phyloP scores from a whole-genome alignment of 2,113 vertebrate species.

The Chunga burmeisteri region DNA sequence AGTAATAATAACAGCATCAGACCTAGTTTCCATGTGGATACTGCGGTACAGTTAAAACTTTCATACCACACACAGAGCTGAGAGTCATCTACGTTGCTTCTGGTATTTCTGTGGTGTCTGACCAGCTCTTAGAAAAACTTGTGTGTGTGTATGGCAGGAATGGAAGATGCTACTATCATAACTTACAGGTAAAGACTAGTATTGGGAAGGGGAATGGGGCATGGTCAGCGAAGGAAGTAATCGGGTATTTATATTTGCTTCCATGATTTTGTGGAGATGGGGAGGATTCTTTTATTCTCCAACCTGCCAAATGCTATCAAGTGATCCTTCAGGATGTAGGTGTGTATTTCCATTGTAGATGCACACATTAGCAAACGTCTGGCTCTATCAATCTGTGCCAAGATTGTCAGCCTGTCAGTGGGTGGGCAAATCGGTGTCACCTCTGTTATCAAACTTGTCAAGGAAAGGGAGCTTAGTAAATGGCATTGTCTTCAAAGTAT shows the following conservation, averaged over 20 bases:
- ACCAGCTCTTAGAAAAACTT: background rate
- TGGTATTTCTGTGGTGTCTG: background rate
- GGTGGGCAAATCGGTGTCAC: background rate
- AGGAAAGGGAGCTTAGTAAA: background rate
- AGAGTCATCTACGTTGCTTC: fast-evolving
- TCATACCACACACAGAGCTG: background rate
- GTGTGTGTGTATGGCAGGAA: background rate
- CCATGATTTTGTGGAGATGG: background rate
- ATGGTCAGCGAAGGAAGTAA: background rate
- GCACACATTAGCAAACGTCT: background rate
- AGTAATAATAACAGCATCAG: background rate
- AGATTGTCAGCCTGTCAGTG: background rate
- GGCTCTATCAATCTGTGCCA: background rate
- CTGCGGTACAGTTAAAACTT: background rate
- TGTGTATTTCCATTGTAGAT: background rate
- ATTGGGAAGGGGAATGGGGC: background rate
- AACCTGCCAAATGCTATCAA: background rate
- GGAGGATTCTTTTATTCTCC: background rate
- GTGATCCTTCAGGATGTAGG: background rate
- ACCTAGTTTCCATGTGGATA: background rate
- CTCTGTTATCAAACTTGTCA: background rate
- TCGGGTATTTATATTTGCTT: background rate
- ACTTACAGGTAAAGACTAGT: background rate
- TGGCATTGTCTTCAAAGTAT: background rate
- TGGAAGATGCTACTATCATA: background rate